phyloP scores from a whole-genome alignment of 2,888 invertebrate genomes.

The Endotricha flammealis region DNA sequence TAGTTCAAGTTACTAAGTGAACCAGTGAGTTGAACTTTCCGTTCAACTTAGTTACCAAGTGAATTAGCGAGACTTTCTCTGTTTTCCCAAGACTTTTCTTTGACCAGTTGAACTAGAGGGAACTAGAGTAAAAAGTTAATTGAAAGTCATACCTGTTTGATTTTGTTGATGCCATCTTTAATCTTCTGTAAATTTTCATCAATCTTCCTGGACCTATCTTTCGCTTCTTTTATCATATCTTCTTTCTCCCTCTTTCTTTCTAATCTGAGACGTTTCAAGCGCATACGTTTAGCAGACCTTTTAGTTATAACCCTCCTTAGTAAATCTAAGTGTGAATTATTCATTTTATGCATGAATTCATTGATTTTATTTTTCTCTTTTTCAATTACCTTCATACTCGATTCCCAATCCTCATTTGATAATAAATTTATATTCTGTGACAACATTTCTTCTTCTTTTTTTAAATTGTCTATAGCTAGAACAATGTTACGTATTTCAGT shows the following conservation, averaged over 20 bases:
- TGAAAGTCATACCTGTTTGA: constrained; percentile 76
- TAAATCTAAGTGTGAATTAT: constrained; percentile 51
- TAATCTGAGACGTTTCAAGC: constrained; percentile 57
- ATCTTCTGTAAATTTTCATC: constrained; percentile 83
- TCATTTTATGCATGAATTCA: constrained; percentile 51
- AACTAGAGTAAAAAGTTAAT: no score
- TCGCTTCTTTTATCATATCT: constrained; percentile 49
- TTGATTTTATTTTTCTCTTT: constrained; percentile 65
- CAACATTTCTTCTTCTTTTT: constrained; percentile 54
- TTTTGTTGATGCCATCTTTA: constrained; percentile 79
- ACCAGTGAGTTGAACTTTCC: no score
- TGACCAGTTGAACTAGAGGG: no score
- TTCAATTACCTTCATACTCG: constrained; percentile 67
- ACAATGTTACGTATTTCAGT: constrained; percentile 36
- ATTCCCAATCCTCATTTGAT: constrained; percentile 76
- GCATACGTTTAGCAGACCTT: constrained; percentile 63
- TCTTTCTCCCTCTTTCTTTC: constrained; percentile 53
- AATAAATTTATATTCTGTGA: constrained; percentile 56
- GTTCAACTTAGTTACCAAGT: no score
- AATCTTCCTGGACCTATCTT: constrained; percentile 78
- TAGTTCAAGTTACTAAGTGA: no score
- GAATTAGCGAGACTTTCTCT: no score
- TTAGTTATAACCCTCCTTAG: constrained; percentile 63
- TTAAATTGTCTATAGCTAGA: constrained; percentile 33
- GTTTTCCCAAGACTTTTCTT: no score